Conservation (phyloP, 53 echinoderm and acorn worm genomes). For the Paracentrotus lividus region DNA sequence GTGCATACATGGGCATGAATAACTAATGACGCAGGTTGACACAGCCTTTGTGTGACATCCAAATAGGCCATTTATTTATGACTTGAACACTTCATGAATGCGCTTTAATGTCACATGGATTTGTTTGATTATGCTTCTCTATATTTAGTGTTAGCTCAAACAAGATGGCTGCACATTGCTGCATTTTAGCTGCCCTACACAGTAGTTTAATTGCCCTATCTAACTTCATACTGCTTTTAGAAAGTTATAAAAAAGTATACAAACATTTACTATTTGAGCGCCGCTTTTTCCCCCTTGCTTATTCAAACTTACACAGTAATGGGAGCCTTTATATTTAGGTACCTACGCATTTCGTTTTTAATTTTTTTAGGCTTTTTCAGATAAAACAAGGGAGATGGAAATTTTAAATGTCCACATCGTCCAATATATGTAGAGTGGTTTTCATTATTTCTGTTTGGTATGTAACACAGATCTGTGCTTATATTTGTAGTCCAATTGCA, state of each 20-base stretch:
- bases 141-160: neutral
- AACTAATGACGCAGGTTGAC: slow-evolving; percentile 33
- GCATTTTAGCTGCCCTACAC: too few species aligned
- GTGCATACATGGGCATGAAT: slow-evolving; percentile 49
- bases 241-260: too few species aligned
- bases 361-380: neutral
- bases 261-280: too few species aligned
- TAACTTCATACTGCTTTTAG: too few species aligned
- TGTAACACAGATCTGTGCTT: neutral
- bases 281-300: neutral
- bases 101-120: slow-evolving; percentile 16
- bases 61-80: slow-evolving; percentile 29
- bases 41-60: slow-evolving; percentile 3
- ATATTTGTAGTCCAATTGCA: slow-evolving; percentile 12
- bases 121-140: neutral
- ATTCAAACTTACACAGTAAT: neutral
- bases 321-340: neutral
- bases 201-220: neutral
- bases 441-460: neutral
- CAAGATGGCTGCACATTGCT: neutral
- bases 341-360: neutral
- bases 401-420: neutral
- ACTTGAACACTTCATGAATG: slow-evolving; percentile 30
- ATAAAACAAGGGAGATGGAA: neutral
- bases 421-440: neutral